phyloP scores from a whole-genome alignment of 2,113 vertebrate species.

The Percina caprodes region DNA sequence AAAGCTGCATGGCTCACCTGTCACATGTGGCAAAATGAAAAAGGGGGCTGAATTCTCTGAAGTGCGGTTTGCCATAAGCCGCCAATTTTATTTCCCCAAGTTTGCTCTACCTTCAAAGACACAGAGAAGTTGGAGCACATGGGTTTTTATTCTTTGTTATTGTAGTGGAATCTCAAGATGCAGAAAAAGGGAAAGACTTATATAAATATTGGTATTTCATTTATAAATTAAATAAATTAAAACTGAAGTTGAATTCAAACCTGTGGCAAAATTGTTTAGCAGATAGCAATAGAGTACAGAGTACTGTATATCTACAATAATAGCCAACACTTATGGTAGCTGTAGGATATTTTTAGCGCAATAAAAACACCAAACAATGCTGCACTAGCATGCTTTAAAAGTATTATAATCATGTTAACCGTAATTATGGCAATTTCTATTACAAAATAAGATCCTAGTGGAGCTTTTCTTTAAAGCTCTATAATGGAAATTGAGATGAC shows the following conservation, averaged over 20 bases:
- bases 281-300: not conserved
- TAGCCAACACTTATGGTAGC: not conserved
- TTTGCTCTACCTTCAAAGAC: conserved; percentile 82
- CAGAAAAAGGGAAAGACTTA: not conserved
- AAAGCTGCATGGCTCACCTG: conserved; percentile 75
- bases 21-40: conserved; percentile 76
- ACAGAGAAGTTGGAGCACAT: conserved; percentile 52
- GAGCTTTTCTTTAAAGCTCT: conserved; percentile 5
- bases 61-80: conserved; percentile 78
- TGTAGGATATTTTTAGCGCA: not conserved
- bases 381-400: not conserved
- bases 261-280: not conserved
- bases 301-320: not conserved
- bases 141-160: conserved; percentile 55
- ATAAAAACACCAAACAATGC: conserved; percentile 1
- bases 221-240: not conserved
- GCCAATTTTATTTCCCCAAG: conserved; percentile 76
- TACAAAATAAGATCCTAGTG: not conserved
- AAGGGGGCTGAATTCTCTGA: conserved; percentile 70
- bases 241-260: conserved; percentile 2
- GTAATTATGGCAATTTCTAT: not conserved
- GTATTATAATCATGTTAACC: not conserved
- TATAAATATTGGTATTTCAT: conserved; percentile 39
- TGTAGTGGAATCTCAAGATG: conserved; percentile 22
- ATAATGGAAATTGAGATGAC: conserved; percentile 5